phyloP scores from a whole-genome alignment of 2,113 vertebrate genomes.

The Glaucidium brasilianum region DNA sequence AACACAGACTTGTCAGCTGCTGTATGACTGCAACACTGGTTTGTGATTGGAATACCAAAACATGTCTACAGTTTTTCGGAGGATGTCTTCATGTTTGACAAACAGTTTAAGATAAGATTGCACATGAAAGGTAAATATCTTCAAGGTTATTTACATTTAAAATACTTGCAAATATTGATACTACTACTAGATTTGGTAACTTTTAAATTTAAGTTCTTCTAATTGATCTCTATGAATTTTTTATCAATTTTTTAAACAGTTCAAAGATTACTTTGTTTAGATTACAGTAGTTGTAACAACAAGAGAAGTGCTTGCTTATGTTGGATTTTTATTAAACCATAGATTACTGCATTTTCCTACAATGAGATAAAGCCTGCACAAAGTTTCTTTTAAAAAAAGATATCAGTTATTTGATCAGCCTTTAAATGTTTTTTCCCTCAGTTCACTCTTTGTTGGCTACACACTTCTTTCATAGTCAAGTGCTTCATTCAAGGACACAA shows the following conservation, averaged over 20 bases:
- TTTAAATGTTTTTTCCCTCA: neutral
- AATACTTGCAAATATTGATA: neutral
- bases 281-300: neutral
- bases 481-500: neutral
- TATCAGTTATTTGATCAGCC: neutral
- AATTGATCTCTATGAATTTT: neutral
- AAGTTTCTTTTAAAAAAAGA: neutral
- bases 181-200: neutral
- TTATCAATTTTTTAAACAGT: neutral
- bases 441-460: neutral
- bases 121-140: neutral
- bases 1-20: neutral
- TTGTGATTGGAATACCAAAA: neutral
- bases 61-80: neutral
- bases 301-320: neutral
- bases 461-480: neutral
- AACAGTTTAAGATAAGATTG: neutral
- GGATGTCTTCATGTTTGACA: neutral
- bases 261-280: neutral
- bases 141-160: neutral
- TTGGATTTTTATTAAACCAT: neutral
- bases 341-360: neutral
- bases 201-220: constrained; percentile 14
- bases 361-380: neutral
- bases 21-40: neutral